These are phyloP conservation scores for Bos javanicus DNA, from an alignment of 2,113 vertebrate species.

Conservation along the genomic window DNA sequence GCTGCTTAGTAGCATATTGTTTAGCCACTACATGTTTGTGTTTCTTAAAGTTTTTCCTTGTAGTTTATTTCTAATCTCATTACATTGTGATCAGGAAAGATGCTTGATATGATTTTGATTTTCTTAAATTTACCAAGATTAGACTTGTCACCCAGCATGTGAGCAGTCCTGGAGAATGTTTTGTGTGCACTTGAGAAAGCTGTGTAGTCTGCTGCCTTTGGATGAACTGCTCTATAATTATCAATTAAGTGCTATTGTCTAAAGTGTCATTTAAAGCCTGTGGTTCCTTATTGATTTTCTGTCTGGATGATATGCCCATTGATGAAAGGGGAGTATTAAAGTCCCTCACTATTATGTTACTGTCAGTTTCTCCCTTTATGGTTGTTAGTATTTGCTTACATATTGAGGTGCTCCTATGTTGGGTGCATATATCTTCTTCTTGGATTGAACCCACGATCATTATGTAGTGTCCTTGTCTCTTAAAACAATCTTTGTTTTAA, in stretches of 20 bases:
- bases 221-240: neutral
- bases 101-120: neutral
- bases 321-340: neutral
- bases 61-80: neutral
- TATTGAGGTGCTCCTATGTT: neutral
- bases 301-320: neutral
- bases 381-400: neutral
- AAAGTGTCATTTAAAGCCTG: neutral
- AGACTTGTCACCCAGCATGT: neutral
- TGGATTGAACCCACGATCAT: neutral
- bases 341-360: neutral
- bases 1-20: neutral
- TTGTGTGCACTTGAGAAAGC: neutral
- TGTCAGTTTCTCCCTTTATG: neutral
- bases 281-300: neutral
- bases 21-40: neutral
- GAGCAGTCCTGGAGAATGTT: neutral
- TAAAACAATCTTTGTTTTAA: neutral
- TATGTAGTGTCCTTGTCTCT: neutral
- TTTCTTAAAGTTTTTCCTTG: neutral
- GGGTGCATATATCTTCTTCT: neutral
- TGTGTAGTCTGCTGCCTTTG: neutral
- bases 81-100: neutral
- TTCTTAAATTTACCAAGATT: neutral
- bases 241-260: neutral